Base-by-base conservation (phyloP, 2,888 invertebrate genomes). In the Philereme transversata region DNA sequence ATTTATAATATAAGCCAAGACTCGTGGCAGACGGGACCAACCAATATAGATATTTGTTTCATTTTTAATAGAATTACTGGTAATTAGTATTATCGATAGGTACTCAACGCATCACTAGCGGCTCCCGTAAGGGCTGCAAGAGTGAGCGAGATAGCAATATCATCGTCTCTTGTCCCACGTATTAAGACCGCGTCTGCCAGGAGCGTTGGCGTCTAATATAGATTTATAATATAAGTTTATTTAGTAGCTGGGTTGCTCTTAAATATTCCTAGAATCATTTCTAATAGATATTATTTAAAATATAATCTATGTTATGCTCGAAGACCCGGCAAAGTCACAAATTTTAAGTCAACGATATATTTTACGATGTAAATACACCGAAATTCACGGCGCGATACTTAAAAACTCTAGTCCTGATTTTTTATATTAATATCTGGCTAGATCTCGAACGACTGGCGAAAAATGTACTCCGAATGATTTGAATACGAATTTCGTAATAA, bases 321-420 rank as follows among this genome's bases (percentile, higher is more conserved):
- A 57, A 51, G 66, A 69, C 52, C 57, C 58, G 49, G 51, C 58
- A 53, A 75, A 83, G 88, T 89, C 88, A 88, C 88, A 87, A 88
- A 88, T 80, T 77, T 75, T 63, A 73, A 82, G 76, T 82, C 77
- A 79, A 81, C 76, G 70, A 75, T 71, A 51, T 57, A 62, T 55
- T 59, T 54, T 59, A 60, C 68, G 67, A 74, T 83, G 82, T 84
- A 83, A 74, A 85, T 83, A 83, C n/a, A 74, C 71, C 63, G 76
- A 81, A 79, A 84, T 84, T 87, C 84, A 77, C 82, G 90, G 86
- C 90, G 86, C 83, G 81, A 83, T 88, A 89, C 88, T 89, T 90
- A 83, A 81, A 86, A 81, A 81, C 81, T 90, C 90, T 90, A 90
- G 90, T 90, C 90, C 84, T 82, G 80, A 79, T 75, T 75, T 76